Percentiles rank a stretch among this genome's conserved stretches.
Evolutionary conservation across 2,113 vertebrate genomes (phyloP).

Genomic region (Limanda limanda): DNA sequence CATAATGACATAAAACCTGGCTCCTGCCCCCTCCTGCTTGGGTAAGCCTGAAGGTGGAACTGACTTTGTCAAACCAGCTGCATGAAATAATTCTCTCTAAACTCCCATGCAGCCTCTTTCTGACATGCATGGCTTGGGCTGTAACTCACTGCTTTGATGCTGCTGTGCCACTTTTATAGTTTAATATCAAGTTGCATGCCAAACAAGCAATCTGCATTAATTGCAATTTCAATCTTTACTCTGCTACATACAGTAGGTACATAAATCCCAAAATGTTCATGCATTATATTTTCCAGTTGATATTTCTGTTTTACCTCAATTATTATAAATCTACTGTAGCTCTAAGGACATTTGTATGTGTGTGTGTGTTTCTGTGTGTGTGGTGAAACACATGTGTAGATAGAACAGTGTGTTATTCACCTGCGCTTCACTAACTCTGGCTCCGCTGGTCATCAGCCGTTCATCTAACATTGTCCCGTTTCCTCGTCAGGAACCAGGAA

Average conservation of each 20-base stretch:
- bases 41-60: slow-evolving; percentile 86
- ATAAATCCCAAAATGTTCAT: not conserved
- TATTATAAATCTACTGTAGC: not conserved
- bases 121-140: slow-evolving; percentile 59
- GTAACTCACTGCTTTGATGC: slow-evolving; percentile 24
- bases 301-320: not conserved
- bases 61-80: slow-evolving; percentile 27
- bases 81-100: slow-evolving; percentile 31
- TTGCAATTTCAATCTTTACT: too few relatives aligned
- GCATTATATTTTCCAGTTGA: not conserved
- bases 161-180: slow-evolving; percentile 10
- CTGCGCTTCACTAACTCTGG: slow-evolving; percentile 84
- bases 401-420: slow-evolving; percentile 6
- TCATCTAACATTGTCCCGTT: slow-evolving; percentile 90
- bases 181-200: slow-evolving; percentile 49
- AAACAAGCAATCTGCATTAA: slow-evolving; percentile 4
- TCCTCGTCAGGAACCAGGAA: slow-evolving; percentile 98
- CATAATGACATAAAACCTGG: slow-evolving; percentile 84
- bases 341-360: slow-evolving; percentile 4
- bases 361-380: not conserved
- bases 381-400: not conserved
- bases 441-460: slow-evolving; percentile 79
- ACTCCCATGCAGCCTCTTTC: slow-evolving; percentile 2
- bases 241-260: not conserved
- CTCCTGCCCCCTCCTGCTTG: slow-evolving; percentile 92